Percentiles rank a stretch among this genome's conserved stretches.
Evolutionary conservation across 2,797 vertebrate species (phyloP).

Genomic region (Brachymystax lenok): DNA sequence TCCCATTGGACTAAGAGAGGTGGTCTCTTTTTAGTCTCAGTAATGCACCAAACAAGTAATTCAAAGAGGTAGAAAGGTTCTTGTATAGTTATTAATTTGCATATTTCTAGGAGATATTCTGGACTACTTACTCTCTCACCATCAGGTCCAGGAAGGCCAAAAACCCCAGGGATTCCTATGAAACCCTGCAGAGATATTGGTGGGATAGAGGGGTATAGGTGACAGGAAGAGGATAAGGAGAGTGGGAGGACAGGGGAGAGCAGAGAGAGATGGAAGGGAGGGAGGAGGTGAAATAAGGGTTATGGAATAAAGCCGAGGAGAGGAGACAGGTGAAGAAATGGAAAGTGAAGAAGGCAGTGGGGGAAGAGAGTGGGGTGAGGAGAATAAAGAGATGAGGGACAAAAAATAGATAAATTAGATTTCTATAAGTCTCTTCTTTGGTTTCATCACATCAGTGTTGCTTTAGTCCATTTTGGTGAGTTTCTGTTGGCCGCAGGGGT

Average conservation of each 20-base stretch:
- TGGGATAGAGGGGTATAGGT: constrained; percentile 39
- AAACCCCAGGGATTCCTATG: constrained; percentile 88
- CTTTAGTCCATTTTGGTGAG: neutral
- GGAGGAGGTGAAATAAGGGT: constrained; percentile 25
- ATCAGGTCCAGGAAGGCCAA: constrained; percentile 89
- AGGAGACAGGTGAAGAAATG: neutral
- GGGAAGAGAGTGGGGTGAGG: constrained; percentile 20
- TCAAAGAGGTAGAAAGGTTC: neutral
- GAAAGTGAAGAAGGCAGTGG: too few species aligned
- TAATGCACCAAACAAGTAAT: constrained; percentile 10
- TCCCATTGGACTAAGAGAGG: neutral
- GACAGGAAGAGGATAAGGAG: constrained; percentile 15
- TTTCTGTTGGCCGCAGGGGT: constrained; percentile 13
- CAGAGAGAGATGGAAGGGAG: neutral
- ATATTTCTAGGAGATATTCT: neutral
- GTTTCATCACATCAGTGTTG: neutral
- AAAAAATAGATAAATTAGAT: constrained; percentile 13
- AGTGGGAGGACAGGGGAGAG: constrained; percentile 16
- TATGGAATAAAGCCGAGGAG: neutral
- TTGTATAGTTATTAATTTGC: constrained; percentile 3
- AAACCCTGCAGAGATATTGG: constrained; percentile 83
- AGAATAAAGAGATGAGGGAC: constrained; percentile 18
- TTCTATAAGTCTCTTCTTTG: neutral
- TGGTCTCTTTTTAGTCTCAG: neutral
- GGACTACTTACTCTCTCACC: constrained; percentile 93